phyloP scores from a whole-genome alignment of 1,140 invertebrate species.

The Heliconius eleuchia region DNA sequence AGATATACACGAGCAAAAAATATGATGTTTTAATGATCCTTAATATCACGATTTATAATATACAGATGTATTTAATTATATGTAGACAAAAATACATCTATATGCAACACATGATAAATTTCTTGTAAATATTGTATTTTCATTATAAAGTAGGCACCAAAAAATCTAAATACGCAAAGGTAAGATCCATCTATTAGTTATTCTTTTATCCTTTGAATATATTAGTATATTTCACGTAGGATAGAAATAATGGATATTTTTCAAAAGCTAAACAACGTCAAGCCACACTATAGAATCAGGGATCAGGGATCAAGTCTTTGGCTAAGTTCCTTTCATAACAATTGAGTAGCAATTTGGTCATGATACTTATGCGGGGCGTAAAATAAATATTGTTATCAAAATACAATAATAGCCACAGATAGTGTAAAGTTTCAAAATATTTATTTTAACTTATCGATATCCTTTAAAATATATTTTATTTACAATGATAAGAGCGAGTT shows the following conservation, averaged over 20 bases:
- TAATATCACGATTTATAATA: too few species aligned
- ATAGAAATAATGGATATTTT: not conserved
- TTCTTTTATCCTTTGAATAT: not conserved
- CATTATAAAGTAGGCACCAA: too few species aligned
- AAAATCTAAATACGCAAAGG: too few species aligned
- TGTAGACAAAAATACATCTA: too few species aligned
- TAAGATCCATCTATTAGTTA: too few species aligned
- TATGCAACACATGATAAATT: too few species aligned
- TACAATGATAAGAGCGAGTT: not conserved
- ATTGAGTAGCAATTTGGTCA: not conserved
- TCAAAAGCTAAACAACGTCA: too few species aligned
- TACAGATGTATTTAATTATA: too few species aligned
- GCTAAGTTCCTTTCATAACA: not conserved
- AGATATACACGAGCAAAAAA: too few species aligned
- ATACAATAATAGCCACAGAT: not conserved
- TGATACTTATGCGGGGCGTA: not conserved
- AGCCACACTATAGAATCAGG: not conserved
- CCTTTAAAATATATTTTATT: conserved; percentile 10
- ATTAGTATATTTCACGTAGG: not conserved
- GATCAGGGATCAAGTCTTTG: not conserved
- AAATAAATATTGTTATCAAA: not conserved
- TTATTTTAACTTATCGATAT: conserved; percentile 1
- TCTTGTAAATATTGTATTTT: too few species aligned
- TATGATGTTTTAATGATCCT: too few species aligned
- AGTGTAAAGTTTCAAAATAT: not conserved